Evolutionary conservation across 2,113 vertebrate species (phyloP).

Genomic region (Turdus rufiventris): DNA sequence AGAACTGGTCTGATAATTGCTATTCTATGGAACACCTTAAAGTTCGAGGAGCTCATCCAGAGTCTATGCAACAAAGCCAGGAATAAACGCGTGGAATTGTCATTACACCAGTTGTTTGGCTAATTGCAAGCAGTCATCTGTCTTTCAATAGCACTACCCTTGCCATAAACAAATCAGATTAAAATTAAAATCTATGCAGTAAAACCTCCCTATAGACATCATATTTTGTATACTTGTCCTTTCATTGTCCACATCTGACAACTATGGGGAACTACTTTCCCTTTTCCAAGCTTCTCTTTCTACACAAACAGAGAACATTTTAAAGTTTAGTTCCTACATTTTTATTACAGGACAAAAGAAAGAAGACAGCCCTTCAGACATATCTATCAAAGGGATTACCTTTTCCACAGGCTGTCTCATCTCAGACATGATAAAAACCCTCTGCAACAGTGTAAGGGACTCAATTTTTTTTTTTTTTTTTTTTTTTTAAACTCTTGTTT

Average conservation of each 20-base stretch:
- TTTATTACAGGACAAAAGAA: background rate
- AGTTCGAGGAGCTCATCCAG: background rate
- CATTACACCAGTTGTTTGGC: background rate
- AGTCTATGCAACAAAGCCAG: background rate
- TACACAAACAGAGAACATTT: background rate
- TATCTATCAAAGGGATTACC: conserved; percentile 31
- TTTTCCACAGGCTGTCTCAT: conserved; percentile 6
- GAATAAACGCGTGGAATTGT: background rate
- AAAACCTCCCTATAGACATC: background rate
- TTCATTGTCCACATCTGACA: background rate
- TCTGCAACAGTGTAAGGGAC: background rate
- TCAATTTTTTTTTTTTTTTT: no score
- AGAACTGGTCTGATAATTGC: background rate
- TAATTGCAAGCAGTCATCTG: background rate
- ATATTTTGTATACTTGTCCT: background rate
- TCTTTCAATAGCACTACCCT: background rate
- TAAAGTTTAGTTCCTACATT: background rate
- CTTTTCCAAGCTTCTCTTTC: background rate
- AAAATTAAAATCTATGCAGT: background rate
- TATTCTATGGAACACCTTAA: background rate
- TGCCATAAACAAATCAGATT: background rate
- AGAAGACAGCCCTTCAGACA: background rate
- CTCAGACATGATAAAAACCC: conserved; percentile 1
- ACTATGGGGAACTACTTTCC: background rate
- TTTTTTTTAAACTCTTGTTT: no score